These are phyloP conservation scores for Mormyrus iriodes DNA, from an alignment of 2,113 vertebrate genomes.

Conservation along the genomic window DNA sequence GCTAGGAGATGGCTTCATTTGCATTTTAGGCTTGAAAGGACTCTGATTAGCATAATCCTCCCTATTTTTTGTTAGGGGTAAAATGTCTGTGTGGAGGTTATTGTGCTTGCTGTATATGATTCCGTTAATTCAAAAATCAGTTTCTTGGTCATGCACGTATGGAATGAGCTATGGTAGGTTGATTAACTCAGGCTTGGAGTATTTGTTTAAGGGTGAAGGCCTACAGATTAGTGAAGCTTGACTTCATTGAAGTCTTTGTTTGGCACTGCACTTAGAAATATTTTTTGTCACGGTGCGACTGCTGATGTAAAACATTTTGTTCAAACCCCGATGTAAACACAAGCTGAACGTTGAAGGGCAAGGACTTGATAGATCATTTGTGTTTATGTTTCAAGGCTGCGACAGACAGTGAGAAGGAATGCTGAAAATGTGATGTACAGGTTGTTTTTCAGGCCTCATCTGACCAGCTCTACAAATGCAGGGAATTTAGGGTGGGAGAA, in stretches of 20 bases:
- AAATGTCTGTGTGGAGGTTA: background rate
- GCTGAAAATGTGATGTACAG: too few relatives aligned
- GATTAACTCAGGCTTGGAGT: background rate
- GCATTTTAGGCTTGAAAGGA: conserved; percentile 6
- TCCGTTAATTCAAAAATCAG: background rate
- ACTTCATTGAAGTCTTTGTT: conserved; percentile 21
- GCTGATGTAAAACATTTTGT: conserved; percentile 31
- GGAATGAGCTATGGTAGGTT: background rate
- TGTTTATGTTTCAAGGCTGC: background rate
- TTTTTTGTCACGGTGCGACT: background rate
- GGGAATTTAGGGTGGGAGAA: background rate
- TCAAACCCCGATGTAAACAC: conserved; percentile 24
- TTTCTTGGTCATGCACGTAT: background rate
- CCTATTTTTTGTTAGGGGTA: conserved; percentile 10
- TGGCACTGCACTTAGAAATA: background rate
- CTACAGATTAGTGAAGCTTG: conserved; percentile 29
- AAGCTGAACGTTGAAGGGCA: background rate
- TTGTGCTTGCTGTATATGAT: background rate
- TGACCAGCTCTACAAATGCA: background rate
- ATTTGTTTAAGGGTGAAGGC: conserved; percentile 19
- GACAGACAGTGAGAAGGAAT: background rate
- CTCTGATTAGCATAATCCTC: conserved; percentile 17
- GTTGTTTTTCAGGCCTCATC: background rate
- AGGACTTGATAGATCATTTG: conserved; percentile 22
- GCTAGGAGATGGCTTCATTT: background rate